phyloP scores from a whole-genome alignment of 2,113 vertebrate genomes.

The Tenebrosternarchus preto region DNA sequence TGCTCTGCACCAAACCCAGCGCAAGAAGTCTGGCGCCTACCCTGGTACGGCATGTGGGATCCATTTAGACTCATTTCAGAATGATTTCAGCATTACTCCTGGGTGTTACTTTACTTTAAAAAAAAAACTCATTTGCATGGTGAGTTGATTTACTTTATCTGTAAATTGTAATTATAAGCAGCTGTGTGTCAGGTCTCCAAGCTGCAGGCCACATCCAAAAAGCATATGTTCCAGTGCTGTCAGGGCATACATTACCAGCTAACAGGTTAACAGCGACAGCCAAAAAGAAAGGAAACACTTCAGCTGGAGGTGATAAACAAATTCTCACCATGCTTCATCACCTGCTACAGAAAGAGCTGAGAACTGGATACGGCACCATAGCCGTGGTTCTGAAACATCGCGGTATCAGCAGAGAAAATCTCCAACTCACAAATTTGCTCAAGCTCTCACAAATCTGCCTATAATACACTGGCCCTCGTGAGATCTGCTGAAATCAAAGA shows the following conservation, averaged over 20 bases:
- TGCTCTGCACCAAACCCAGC: not conserved
- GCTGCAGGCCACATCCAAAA: constrained; percentile 37
- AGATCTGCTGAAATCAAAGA: constrained; percentile 40
- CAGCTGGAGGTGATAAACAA: constrained; percentile 14
- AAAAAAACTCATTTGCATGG: constrained; percentile 51
- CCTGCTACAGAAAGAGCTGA: not conserved
- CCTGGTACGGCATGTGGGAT: constrained; percentile 34
- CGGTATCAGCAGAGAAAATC: constrained; percentile 46
- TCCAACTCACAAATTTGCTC: constrained; percentile 34
- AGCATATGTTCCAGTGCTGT: not conserved
- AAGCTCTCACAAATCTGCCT: constrained; percentile 33
- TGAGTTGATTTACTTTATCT: constrained; percentile 57
- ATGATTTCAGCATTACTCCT: constrained; percentile 44
- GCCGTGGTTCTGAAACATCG: constrained; percentile 29
- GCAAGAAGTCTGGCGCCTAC: not conserved
- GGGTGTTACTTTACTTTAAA: constrained; percentile 40
- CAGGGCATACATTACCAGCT: constrained; percentile 42
- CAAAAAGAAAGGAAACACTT: constrained; percentile 34
- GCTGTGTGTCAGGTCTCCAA: constrained; percentile 47
- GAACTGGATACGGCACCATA: not conserved
- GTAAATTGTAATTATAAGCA: constrained; percentile 56
- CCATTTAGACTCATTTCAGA: constrained; percentile 50
- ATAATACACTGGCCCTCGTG: not conserved
- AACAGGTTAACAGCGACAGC: constrained; percentile 57
- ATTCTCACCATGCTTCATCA: not conserved